Percentiles rank a stretch among this genome's conserved stretches.
Evolutionary conservation across 2,113 vertebrate species (phyloP).

Genomic region (Harpagus bidentatus): DNA sequence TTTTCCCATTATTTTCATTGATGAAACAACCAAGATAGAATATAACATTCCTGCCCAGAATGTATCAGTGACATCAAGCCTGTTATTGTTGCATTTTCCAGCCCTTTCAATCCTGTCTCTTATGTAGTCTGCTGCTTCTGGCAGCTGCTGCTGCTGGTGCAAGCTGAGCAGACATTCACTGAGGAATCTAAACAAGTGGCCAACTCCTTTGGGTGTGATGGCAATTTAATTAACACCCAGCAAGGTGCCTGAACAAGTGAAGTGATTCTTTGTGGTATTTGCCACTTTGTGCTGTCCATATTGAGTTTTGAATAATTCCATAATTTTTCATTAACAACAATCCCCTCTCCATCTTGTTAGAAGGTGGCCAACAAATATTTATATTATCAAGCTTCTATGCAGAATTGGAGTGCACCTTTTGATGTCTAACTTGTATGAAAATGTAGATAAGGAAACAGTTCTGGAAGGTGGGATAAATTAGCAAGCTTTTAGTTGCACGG

Average conservation of each 20-base stretch:
- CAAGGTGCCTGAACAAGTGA: background rate
- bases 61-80: background rate
- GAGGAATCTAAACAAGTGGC: background rate
- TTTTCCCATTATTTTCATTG: background rate
- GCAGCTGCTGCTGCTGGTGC: background rate
- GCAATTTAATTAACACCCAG: conserved; percentile 5
- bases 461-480: background rate
- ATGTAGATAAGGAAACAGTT: background rate
- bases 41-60: background rate
- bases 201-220: background rate
- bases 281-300: background rate
- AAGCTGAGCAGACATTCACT: background rate
- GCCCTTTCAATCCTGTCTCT: background rate
- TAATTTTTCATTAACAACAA: background rate
- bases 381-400: background rate
- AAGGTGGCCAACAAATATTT: background rate
- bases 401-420: background rate
- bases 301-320: background rate
- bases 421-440: background rate
- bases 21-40: background rate
- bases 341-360: background rate
- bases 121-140: background rate
- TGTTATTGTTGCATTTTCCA: background rate
- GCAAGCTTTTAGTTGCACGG: background rate
- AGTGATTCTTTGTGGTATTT: background rate